Evolutionary conservation across 2,888 invertebrate species (phyloP), one percentile per base, ranked within the genome.

Genomic region (Philhelius pedissequus): DNA sequence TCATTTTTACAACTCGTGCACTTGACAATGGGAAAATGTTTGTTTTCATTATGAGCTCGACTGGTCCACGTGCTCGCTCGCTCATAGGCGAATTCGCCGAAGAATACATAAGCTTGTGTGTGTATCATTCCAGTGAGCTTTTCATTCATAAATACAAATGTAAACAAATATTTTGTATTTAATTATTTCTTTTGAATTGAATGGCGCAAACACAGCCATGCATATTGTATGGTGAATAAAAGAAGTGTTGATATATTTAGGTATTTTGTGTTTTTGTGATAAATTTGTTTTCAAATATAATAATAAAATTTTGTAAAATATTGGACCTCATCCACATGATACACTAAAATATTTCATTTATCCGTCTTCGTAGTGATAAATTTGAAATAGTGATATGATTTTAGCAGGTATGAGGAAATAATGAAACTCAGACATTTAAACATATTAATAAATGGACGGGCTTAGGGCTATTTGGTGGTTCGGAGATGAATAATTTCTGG

Each of bases 81-180:
- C 18, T 43, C 18, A 9, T 2, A 11, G 38, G 40, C 64, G 69
- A 70, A 83, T 79, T 83, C 83, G 83, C 83, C 83, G 56, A 40
- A 70, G 45, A 83, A 79, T 35, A n/a, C n/a, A 2, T 27, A 13
- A 69, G 74, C 56, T 60, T 79, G 54, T 30, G 30, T 13, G 27
- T 2, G 18, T 18, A 13, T n/a, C 11, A 56, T 76, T 48, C 32
- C 45, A 30, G 25, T 18, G 60, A 69, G 74, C 74, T 83, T 83
- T 83, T 75, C 83, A 83, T 83, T 83, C 25, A 83, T 64, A 22
- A 35, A 71, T 27, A 15, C 3, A 48, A 35, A 70, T 64, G 74
- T 74, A 83, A 78, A 74, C 78, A 78, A 70, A 58, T 9, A 9
- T 58, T 32, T 18, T 45, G 45, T 13, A 20, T 11, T 45, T 13